Evolutionary conservation across 1,140 invertebrate genomes (phyloP).

Genomic region (Halesus radiatus): DNA sequence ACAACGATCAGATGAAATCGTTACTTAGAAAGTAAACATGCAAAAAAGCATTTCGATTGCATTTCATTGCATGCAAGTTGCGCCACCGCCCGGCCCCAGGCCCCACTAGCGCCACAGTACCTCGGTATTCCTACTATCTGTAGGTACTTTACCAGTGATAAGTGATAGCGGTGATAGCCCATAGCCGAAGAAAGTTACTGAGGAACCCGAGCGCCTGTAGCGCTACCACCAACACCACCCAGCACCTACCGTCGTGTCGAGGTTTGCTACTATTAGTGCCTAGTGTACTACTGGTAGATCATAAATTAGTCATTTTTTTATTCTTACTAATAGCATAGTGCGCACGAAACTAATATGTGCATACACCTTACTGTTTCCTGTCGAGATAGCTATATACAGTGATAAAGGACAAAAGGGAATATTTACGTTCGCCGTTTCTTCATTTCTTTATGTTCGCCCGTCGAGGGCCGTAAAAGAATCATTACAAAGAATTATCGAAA

Average conservation of each 20-base stretch:
- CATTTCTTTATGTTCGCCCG: background rate
- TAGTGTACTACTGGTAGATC: too few relatives aligned
- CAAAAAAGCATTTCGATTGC: constrained; percentile 54
- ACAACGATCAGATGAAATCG: constrained; percentile 55
- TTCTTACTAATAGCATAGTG: too few relatives aligned
- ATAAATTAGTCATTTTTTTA: too few relatives aligned
- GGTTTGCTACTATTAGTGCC: too few relatives aligned
- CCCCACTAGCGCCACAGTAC: too few relatives aligned
- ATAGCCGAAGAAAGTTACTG: constrained; percentile 1
- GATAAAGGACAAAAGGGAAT: background rate
- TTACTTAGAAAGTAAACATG: constrained; percentile 54
- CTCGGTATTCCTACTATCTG: background rate
- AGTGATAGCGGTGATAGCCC: background rate
- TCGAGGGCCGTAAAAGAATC: background rate
- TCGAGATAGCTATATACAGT: too few relatives aligned
- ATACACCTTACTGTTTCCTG: too few relatives aligned
- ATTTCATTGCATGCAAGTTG: constrained; percentile 43
- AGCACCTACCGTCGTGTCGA: too few relatives aligned
- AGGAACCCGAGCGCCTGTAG: background rate
- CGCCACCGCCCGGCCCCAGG: constrained; percentile 16
- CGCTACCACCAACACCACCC: too few relatives aligned
- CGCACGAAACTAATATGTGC: too few relatives aligned
- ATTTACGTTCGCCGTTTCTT: background rate
- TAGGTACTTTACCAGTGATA: background rate
- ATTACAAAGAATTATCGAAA: constrained; percentile 19